Base-by-base conservation (phyloP, 2,888 invertebrate genomes). In the Euplexia lucipara region DNA sequence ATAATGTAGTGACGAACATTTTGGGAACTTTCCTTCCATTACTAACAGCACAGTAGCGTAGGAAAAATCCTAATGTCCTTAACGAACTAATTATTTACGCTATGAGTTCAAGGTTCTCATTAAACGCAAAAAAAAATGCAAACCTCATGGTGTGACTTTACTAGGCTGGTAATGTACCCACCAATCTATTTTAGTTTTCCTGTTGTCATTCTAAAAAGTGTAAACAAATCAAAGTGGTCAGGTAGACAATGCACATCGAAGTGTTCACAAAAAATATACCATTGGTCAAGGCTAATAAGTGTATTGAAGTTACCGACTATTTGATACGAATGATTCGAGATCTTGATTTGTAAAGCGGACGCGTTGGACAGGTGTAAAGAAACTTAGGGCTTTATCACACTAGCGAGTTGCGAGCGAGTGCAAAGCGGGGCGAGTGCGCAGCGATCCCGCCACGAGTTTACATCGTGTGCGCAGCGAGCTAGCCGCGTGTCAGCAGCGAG, bases 201-300 rank as follows among this genome's bases (percentile, higher is more conserved):
- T 54, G 37, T 1, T 75, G 42, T 56, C 37, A 47, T 42, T 60
- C 20, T 45, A 52, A 56, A 47, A 61, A 61, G 7, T 37, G 26
- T 65, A 69, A 68, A 71, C 70, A 75, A 68, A 26, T 39, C 49
- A 22, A 60, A 18, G 12, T 53, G 52, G 32, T 53, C 47, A 20
- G n/a, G n/a, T 26, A 26, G 5, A 26, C 8, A n/a, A n/a, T 69
- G 70, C 51, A 69, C 34, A 61, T 71, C 69, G 70, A 75, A 69
- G 45, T 39, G 30, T 8, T 14, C 22, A 52, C 56, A 72, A 72
- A 70, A 71, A 72, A 53, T 8, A 2, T 12, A 61, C 30, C 22
- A 48, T 62, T 48, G n/a, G 39, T 37, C 62, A 75, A 75, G 56
- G 62, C 14, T 34, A 22, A n/a, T n/a, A 26, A 34, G 6, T 12